A percentile compares a stretch with the other conserved stretches of the same genome.
Conservation (phyloP, 2,888 invertebrate genomes). For the Hecatera dysodea region DNA sequence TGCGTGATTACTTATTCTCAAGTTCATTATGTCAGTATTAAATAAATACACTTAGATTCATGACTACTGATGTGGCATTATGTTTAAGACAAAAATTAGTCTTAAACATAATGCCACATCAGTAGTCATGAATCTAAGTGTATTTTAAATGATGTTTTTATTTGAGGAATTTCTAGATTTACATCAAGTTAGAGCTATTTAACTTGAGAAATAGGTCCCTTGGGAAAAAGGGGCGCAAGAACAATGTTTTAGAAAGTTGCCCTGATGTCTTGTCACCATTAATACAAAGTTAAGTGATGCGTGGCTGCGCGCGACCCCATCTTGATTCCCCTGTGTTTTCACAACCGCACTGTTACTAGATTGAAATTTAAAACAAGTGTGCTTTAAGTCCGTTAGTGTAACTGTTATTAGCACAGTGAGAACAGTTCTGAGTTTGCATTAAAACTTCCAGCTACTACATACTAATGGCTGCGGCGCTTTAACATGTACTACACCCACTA, state of each 20-base stretch:
- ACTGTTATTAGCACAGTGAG: conserved; percentile 64
- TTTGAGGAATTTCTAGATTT: conserved; percentile 19
- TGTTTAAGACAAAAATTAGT: neutral
- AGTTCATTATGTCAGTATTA: too few relatives aligned
- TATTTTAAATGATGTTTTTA: too few relatives aligned
- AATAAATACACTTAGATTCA: neutral
- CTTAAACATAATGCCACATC: too few relatives aligned
- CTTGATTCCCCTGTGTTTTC: conserved; percentile 25
- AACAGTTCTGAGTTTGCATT: conserved; percentile 60
- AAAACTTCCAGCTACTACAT: conserved; percentile 60
- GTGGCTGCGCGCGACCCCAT: conserved; percentile 1
- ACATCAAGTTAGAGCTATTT: neutral
- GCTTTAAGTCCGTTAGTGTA: conserved; percentile 66
- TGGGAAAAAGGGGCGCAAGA: neutral
- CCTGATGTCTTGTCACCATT: conserved; percentile 21
- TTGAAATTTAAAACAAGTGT: conserved; percentile 72
- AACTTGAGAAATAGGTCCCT: neutral
- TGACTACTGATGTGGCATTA: neutral
- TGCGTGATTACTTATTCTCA: neutral
- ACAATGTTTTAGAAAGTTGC: conserved; percentile 21
- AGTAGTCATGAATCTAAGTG: too few relatives aligned
- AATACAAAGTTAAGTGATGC: conserved; percentile 33
- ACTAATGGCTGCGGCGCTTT: conserved; percentile 52
- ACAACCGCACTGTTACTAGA: conserved; percentile 57
- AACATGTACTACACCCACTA: conserved; percentile 22